A percentile compares a stretch with the other conserved stretches of the same genome.
phyloP scores from a whole-genome alignment of 2,797 vertebrate species.

The Chloroceryle inda region DNA sequence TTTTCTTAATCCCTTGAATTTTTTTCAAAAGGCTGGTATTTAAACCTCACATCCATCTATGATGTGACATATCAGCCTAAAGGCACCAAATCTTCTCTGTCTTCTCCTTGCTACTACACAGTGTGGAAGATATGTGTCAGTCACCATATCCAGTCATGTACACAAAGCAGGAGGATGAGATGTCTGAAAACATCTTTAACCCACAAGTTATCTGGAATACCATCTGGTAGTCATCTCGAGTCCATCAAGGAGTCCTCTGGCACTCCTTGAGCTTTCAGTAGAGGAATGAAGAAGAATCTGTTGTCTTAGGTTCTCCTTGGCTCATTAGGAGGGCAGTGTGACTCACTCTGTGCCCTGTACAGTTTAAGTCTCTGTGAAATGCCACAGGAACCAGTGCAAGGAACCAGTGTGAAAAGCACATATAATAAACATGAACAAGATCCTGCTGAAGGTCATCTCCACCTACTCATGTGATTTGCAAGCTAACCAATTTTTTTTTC shows the following conservation, averaged over 20 bases:
- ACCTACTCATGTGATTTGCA: background rate
- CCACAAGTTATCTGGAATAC: background rate
- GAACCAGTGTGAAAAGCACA: fast-evolving
- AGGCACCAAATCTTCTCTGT: constrained; percentile 14
- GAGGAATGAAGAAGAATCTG: background rate
- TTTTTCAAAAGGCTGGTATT: constrained; percentile 65
- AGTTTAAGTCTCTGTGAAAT: background rate
- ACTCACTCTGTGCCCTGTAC: background rate
- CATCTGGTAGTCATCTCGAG: background rate
- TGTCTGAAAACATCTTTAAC: background rate
- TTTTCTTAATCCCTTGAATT: constrained; percentile 55
- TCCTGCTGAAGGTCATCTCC: background rate
- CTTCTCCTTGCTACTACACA: background rate
- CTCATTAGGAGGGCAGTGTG: background rate
- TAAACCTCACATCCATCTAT: constrained; percentile 50
- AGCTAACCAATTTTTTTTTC: background rate
- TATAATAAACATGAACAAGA: background rate
- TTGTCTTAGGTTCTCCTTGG: background rate
- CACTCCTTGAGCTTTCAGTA: background rate
- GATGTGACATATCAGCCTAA: background rate
- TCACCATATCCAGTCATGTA: background rate
- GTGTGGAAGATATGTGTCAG: background rate
- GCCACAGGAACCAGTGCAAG: background rate
- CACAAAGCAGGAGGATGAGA: background rate
- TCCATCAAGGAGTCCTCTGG: background rate